Evolutionary conservation across 2,113 vertebrate genomes (phyloP).

Genomic region (Ciconia boyciana): DNA sequence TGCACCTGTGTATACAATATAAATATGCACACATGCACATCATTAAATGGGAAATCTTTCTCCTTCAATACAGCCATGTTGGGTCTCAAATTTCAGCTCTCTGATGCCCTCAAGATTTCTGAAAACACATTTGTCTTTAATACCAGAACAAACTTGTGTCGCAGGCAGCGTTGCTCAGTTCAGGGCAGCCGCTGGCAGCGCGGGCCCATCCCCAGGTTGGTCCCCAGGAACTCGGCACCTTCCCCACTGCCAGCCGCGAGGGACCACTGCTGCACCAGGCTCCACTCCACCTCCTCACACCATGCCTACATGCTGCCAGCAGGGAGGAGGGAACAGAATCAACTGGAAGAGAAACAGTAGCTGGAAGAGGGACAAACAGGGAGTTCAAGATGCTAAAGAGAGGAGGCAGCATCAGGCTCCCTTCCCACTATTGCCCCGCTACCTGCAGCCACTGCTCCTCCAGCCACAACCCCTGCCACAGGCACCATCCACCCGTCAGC

Average conservation of each 20-base stretch:
- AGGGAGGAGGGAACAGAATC: neutral
- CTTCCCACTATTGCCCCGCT: neutral
- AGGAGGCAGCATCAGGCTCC: neutral
- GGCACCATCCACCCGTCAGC: neutral
- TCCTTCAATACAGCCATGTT: neutral
- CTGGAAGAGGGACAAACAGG: neutral
- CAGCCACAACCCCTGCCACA: neutral
- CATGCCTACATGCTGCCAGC: neutral
- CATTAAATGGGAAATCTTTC: neutral
- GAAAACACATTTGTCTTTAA: neutral
- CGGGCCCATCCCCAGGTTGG: neutral
- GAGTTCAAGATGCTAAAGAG: neutral
- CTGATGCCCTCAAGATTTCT: neutral
- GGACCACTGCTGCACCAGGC: neutral
- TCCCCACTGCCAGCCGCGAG: neutral
- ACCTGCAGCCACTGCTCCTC: neutral
- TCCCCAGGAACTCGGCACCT: neutral
- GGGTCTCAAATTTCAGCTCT: neutral
- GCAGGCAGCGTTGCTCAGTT: neutral
- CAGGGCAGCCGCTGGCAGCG: neutral
- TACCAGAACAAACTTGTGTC: neutral
- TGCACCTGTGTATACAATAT: neutral
- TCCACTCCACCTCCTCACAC: neutral
- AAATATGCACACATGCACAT: slow-evolving; percentile 7
- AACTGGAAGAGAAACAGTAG: neutral